Conservation (phyloP, 2,888 invertebrate species). For the Notocelia uddmanniana region DNA sequence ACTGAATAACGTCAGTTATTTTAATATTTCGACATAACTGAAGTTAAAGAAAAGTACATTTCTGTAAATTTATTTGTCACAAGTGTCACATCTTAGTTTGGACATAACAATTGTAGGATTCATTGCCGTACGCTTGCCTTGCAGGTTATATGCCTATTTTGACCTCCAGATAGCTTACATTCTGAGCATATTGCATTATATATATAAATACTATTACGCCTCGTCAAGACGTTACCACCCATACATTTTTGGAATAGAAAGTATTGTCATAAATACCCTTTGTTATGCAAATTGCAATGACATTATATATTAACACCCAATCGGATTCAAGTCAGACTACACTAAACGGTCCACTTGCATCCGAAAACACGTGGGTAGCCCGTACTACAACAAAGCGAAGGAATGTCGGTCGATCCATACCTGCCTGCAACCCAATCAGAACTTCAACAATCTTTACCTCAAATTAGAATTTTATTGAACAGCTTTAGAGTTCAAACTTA, state of each 20-base stretch:
- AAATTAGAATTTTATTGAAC: conserved; percentile 31
- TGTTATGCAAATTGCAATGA: conserved; percentile 53
- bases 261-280: conserved; percentile 47
- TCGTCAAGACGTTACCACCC: background rate
- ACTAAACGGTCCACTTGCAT: conserved; percentile 63
- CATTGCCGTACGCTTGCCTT: no score
- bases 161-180: no score
- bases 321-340: conserved; percentile 60
- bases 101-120: no score
- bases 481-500: conserved; percentile 16
- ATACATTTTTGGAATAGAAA: conserved; percentile 27
- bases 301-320: conserved; percentile 59
- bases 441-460: conserved; percentile 12
- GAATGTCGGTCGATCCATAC: conserved; percentile 75
- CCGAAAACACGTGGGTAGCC: conserved; percentile 82
- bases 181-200: no score
- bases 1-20: no score
- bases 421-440: conserved; percentile 55
- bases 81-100: no score
- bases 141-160: no score
- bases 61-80: no score
- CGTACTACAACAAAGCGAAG: conserved; percentile 75
- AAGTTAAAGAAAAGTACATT: no score
- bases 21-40: no score
- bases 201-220: background rate